Conservation (phyloP, 2,888 invertebrate species). For the Actias luna region DNA sequence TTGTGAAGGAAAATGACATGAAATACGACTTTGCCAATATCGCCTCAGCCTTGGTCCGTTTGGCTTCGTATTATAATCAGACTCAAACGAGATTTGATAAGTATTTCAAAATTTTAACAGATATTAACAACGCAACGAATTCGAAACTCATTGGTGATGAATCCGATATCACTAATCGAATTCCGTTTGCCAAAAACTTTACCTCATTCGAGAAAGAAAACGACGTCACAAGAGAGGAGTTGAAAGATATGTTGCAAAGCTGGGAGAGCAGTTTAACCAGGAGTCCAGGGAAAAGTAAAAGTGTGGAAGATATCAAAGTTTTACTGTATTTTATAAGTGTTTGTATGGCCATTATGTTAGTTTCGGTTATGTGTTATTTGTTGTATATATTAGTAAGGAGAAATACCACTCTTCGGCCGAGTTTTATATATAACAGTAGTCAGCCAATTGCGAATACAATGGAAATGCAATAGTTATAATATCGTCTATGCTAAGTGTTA, state of each 20-base stretch:
- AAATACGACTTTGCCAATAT: not conserved
- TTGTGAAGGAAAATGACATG: not conserved
- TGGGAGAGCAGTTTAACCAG: not conserved
- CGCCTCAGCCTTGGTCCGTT: not conserved
- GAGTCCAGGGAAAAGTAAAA: not conserved
- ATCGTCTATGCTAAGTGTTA: not conserved
- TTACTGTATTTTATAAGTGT: slow-evolving; percentile 11
- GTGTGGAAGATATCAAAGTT: slow-evolving; percentile 1
- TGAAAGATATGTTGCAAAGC: slow-evolving; percentile 7
- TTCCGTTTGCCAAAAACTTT: not conserved
- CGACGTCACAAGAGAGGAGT: not conserved
- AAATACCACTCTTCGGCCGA: not conserved
- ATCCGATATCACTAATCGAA: slow-evolving; percentile 1
- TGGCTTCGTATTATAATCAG: slow-evolving; percentile 8
- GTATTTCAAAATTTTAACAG: slow-evolving; percentile 10
- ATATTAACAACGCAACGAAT: slow-evolving; percentile 4
- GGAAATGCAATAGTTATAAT: slow-evolving; percentile 11
- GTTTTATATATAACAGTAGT: slow-evolving; percentile 8
- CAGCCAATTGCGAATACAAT: slow-evolving; percentile 23
- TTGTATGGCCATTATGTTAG: slow-evolving; percentile 10
- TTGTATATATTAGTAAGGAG: slow-evolving; percentile 7
- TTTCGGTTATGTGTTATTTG: not conserved
- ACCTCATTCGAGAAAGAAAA: not conserved
- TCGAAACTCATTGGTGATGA: not conserved
- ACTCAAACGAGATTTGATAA: slow-evolving; percentile 10